Evolutionary conservation across 23 tunicate genomes (phyloP).

Genomic region (Trididemnum nubilum): DNA sequence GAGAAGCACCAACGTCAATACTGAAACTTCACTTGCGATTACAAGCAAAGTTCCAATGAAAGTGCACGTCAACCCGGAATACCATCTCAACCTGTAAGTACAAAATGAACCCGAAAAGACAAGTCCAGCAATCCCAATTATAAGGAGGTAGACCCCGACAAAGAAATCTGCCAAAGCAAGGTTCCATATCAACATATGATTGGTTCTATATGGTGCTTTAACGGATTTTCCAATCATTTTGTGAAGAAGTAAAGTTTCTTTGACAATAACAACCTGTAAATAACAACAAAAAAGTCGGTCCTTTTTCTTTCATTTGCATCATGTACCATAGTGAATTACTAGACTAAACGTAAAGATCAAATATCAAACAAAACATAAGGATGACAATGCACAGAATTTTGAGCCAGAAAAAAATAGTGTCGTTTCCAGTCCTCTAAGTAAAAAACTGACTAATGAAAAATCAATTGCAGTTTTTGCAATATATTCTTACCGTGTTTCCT

Average conservation of each 20-base stretch:
- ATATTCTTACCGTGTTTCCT: conserved; percentile 56
- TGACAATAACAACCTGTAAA: conserved; percentile 7
- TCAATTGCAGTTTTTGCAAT: no score
- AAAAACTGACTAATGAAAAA: no score
- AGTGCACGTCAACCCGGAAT: conserved; percentile 20
- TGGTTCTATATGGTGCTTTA: neutral
- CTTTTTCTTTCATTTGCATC: no score
- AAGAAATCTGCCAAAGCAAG: conserved; percentile 34
- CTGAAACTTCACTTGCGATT: conserved; percentile 49
- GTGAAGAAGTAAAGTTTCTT: neutral
- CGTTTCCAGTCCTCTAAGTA: no score
- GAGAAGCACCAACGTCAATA: conserved; percentile 38
- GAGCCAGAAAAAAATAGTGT: no score
- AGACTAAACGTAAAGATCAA: no score
- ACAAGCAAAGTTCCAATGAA: conserved; percentile 35
- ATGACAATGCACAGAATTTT: no score
- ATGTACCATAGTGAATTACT: no score
- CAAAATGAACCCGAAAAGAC: conserved; percentile 16
- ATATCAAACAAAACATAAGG: no score
- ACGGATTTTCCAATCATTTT: neutral
- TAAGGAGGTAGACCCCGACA: conserved; percentile 38
- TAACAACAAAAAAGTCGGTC: no score
- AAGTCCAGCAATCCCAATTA: conserved; percentile 32
- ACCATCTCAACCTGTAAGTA: conserved; percentile 25
- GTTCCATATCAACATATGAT: conserved; percentile 27